These are phyloP conservation scores for Delia radicum DNA, from an alignment of 1,140 invertebrate species.

Conservation along the genomic window DNA sequence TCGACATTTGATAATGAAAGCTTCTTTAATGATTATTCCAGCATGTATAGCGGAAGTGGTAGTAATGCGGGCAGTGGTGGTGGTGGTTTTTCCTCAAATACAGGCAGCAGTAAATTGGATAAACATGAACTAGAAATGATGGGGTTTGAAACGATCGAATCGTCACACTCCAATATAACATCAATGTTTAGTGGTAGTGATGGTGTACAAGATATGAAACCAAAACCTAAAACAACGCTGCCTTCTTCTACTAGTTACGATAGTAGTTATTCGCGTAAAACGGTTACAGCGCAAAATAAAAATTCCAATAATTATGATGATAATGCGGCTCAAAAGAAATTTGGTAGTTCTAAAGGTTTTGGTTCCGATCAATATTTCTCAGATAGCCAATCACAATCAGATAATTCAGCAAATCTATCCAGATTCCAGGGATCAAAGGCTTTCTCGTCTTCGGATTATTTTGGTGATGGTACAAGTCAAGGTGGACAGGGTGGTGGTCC, in stretches of 20 bases:
- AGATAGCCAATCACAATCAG: conserved; percentile 60
- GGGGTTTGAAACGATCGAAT: conserved; percentile 53
- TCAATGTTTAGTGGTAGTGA: conserved; percentile 44
- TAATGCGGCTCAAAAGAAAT: conserved; percentile 85
- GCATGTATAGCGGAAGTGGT: conserved; percentile 36
- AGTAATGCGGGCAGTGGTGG: conserved; percentile 7
- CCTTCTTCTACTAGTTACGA: not conserved
- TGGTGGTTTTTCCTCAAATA: not conserved
- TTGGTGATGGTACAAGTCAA: conserved; percentile 65
- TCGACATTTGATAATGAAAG: conserved; percentile 39
- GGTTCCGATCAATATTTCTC: conserved; percentile 96
- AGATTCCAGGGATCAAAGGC: conserved; percentile 87
- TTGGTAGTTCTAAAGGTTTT: conserved; percentile 94
- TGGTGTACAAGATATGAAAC: not conserved
- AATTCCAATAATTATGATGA: conserved; percentile 25
- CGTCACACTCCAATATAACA: conserved; percentile 47
- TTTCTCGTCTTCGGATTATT: conserved; percentile 96
- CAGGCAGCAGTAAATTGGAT: conserved; percentile 39
- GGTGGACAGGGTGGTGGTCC: conserved; percentile 1
- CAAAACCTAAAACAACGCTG: not conserved
- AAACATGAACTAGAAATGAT: conserved; percentile 49
- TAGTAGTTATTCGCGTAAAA: conserved; percentile 10
- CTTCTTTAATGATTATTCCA: conserved; percentile 57
- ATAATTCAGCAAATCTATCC: conserved; percentile 45
- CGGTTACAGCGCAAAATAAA: not conserved